Conservation (phyloP, 2,797 vertebrate species). For the Enteromius radiatus region DNA sequence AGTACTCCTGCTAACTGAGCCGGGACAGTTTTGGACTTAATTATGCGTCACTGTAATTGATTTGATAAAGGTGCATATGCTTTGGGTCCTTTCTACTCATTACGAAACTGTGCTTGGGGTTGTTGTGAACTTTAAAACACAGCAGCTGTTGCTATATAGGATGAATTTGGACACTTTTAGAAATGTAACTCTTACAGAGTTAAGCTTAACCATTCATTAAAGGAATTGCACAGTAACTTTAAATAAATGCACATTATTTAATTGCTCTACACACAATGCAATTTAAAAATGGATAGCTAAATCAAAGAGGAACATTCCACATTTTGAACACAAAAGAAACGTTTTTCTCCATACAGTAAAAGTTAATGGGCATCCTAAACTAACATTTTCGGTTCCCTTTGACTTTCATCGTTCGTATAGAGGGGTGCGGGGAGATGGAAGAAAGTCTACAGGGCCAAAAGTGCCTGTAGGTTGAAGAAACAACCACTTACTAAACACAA, state of each 20-base stretch:
- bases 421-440: background rate
- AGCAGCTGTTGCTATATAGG: background rate
- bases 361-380: background rate
- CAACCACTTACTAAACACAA: conserved; percentile 3
- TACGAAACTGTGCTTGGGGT: conserved; percentile 12
- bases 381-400: background rate
- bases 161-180: background rate
- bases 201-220: background rate
- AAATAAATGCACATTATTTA: background rate
- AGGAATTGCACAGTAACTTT: too few relatives aligned
- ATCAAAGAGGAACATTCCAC: background rate
- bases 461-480: background rate
- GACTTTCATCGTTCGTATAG: background rate
- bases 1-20: conserved; percentile 28
- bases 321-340: background rate
- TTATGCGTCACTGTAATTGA: conserved; percentile 32
- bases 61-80: conserved; percentile 29
- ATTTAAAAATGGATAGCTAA: background rate
- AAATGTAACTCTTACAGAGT: background rate
- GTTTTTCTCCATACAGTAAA: background rate
- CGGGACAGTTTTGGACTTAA: conserved; percentile 39
- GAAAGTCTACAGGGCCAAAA: background rate
- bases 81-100: conserved; percentile 1
- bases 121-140: conserved; percentile 9
- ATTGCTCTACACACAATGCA: background rate